Conservation (phyloP, 2,888 invertebrate species). For the Phengaris alcon region DNA sequence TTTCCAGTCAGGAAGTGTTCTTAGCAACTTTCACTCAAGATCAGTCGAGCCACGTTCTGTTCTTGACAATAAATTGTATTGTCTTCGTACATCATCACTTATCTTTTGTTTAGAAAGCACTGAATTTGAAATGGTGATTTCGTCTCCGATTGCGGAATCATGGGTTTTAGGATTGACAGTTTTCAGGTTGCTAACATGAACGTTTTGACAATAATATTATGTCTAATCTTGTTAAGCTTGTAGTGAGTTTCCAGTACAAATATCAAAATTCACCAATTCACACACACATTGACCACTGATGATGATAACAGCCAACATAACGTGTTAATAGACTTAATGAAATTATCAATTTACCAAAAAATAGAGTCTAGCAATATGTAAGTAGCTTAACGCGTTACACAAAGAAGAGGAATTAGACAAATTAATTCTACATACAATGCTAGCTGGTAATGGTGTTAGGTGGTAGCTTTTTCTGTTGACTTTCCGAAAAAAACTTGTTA, state of each 20-base stretch:
- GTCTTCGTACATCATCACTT: conserved; percentile 41
- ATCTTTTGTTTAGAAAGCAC: conserved; percentile 31
- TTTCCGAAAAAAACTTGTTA: too few species aligned
- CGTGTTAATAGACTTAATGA: too few species aligned
- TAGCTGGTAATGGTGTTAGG: too few species aligned
- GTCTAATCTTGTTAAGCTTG: too few species aligned
- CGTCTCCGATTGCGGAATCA: conserved; percentile 6
- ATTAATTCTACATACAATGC: too few species aligned
- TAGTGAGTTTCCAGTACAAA: too few species aligned
- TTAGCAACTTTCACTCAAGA: conserved; percentile 75
- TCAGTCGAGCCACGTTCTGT: conserved; percentile 60
- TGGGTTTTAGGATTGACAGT: conserved; percentile 1
- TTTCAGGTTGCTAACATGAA: background rate
- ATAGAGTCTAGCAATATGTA: background rate
- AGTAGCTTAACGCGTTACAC: too few species aligned
- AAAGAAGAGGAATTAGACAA: background rate
- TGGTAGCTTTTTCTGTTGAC: background rate
- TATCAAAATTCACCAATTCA: too few species aligned
- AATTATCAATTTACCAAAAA: background rate
- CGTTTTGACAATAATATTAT: too few species aligned
- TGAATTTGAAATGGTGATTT: conserved; percentile 18
- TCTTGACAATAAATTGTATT: conserved; percentile 55
- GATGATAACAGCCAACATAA: too few species aligned
- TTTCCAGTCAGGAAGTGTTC: conserved; percentile 73
- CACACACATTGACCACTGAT: too few species aligned